A percentile compares a stretch with the other conserved stretches of the same genome.
phyloP scores from a whole-genome alignment of 2,113 vertebrate species.

The Kobus ellipsiprymnus region DNA sequence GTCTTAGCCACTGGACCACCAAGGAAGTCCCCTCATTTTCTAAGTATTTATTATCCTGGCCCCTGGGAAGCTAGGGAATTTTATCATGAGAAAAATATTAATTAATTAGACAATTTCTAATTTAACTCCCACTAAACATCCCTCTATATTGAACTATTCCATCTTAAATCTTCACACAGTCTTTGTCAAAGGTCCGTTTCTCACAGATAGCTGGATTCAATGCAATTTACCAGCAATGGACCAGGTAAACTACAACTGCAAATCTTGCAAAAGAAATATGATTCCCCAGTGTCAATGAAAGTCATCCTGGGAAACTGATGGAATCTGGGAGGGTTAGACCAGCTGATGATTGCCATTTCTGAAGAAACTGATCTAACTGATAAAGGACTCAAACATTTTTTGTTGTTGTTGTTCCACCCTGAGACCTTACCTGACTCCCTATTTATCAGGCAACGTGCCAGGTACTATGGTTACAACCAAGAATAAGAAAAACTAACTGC shows the following conservation, averaged over 20 bases:
- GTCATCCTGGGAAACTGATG: neutral
- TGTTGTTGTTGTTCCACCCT: neutral
- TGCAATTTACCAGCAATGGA: neutral
- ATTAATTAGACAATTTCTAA: neutral
- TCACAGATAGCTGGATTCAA: neutral
- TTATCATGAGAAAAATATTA: neutral
- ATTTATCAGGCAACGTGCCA: neutral
- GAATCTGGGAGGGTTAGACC: neutral
- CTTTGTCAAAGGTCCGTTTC: neutral
- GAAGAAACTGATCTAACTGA: neutral
- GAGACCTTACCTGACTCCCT: neutral
- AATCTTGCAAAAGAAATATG: neutral
- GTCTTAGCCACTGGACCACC: neutral
- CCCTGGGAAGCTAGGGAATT: neutral
- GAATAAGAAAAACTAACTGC: neutral
- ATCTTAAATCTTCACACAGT: neutral
- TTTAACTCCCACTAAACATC: neutral
- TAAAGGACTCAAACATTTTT: neutral
- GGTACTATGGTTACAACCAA: neutral
- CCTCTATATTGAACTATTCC: neutral
- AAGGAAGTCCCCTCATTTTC: neutral
- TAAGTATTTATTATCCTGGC: neutral
- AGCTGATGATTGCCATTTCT: neutral
- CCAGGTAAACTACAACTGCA: neutral
- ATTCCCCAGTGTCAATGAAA: neutral